Base-by-base conservation (phyloP, 1,140 invertebrate genomes). In the Ectropis grisescens region DNA sequence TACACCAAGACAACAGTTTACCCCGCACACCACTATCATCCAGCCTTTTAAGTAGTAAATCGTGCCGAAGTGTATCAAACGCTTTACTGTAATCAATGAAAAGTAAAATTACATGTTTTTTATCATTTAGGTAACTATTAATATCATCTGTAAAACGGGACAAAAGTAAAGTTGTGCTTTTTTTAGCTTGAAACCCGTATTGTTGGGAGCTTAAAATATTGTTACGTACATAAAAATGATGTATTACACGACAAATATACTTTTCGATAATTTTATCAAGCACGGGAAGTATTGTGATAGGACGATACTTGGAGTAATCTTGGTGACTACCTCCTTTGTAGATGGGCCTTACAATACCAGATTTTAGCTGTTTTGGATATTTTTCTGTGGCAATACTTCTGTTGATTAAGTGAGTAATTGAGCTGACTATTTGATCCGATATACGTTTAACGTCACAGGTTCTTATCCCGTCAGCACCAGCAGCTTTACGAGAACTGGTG, bases 81-180 rank as follows among this genome's bases (percentile, higher is more conserved):
- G 29, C 40, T 13, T 37, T 42, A 6, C 41, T 24, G 13, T n/a
- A 42, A 12, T 42, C 33, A n/a, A n/a, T n/a, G n/a, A 42, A 37
- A 4, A 36, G 11, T 10, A 42, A 8, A 6, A 33, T 13, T 15
- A 37, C 30, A 11, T 42, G 41, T 24, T 36, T 30, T 36, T 36
- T 42, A n/a, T 29, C 16, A 23, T 42, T 14, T n/a, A 37, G 16
- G 16, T 33, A 28, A 15, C 15, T 37, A 14, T 37, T 37, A 4
- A 42, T 32, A 19, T 32, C 34, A 22, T 42, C 41, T 10, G 41
- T 42, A 24, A 42, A 42, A 11, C 29, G 30, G 5, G 29, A 29
- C 1, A 41, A n/a, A 8, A 41, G 11, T 11, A 27, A 13, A 7
- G 39, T 13, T 2, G 33, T 36, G 9, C 26, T 29, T 32, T 36